phyloP scores from a whole-genome alignment of 2,797 vertebrate species.

The Dallia pectoralis region DNA sequence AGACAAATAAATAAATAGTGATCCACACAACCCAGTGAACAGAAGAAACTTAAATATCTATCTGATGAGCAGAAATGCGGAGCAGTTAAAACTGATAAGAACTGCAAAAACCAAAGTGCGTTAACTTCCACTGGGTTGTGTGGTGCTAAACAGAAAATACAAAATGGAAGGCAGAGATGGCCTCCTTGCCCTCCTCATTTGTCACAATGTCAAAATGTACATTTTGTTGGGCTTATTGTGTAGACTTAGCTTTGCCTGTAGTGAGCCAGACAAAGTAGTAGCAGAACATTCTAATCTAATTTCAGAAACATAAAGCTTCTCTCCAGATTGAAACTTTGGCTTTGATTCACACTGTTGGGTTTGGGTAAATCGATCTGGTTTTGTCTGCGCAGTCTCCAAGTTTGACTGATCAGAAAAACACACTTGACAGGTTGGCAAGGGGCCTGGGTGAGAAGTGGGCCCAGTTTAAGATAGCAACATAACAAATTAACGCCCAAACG shows the following conservation, averaged over 20 bases:
- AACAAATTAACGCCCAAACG: conserved; percentile 60
- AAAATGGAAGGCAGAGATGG: too few species aligned
- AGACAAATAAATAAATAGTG: too few species aligned
- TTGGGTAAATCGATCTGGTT: conserved; percentile 62
- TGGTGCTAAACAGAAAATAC: too few species aligned
- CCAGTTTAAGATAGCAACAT: conserved; percentile 58
- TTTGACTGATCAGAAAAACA: conserved; percentile 57
- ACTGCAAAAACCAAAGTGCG: too few species aligned
- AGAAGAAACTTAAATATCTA: too few species aligned
- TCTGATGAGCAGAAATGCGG: too few species aligned
- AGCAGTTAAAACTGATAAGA: too few species aligned
- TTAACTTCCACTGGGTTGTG: too few species aligned
- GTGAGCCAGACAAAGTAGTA: conserved; percentile 41
- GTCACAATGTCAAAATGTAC: too few species aligned
- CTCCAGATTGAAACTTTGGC: conserved; percentile 64
- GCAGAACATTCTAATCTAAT: conserved; percentile 58
- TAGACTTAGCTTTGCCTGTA: neutral
- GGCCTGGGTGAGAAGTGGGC: conserved; percentile 51
- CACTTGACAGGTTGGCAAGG: conserved; percentile 61
- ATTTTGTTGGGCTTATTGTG: too few species aligned
- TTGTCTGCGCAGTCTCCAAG: conserved; percentile 54
- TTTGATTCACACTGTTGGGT: conserved; percentile 59
- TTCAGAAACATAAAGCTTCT: conserved; percentile 51
- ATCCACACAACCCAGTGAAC: too few species aligned
- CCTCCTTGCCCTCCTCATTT: too few species aligned